These are phyloP conservation scores for Megalops cyprinoides DNA, from an alignment of 2,797 vertebrate genomes.

Conservation along the genomic window DNA sequence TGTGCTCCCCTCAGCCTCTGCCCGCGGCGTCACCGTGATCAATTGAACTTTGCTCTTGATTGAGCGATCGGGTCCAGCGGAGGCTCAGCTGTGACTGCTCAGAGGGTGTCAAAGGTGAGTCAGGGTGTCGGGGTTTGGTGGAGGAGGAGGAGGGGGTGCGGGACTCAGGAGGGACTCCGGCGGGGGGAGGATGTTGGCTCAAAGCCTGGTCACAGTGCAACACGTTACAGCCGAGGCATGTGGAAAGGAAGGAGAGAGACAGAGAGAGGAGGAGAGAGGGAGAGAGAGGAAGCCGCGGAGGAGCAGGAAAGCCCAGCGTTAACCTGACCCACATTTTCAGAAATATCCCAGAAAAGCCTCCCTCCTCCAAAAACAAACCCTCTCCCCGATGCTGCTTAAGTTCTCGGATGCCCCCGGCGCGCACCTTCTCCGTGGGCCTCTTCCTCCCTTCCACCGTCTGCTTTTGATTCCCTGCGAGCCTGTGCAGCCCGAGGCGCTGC, in stretches of 20 bases:
- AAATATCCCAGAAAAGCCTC: slow-evolving; percentile 34
- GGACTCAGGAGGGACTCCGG: too few relatives aligned
- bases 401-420: slow-evolving; percentile 4
- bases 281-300: not conserved
- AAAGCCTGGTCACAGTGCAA: not conserved
- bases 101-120: slow-evolving; percentile 21
- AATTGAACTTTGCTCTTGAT: slow-evolving; percentile 19
- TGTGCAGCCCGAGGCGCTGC: not conserved
- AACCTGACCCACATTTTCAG: slow-evolving; percentile 29
- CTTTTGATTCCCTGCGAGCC: slow-evolving; percentile 24
- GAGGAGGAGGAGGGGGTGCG: not conserved
- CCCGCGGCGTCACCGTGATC: not conserved
- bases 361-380: not conserved
- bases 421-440: slow-evolving; percentile 33
- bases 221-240: not conserved
- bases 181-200: not conserved
- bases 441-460: slow-evolving; percentile 22
- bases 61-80: not conserved
- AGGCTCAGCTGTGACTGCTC: slow-evolving; percentile 1
- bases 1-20: not conserved
- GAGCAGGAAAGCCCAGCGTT: slow-evolving; percentile 38
- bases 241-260: slow-evolving; percentile 5
- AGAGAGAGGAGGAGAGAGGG: slow-evolving; percentile 35
- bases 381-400: not conserved
- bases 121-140: not conserved